phyloP scores from a whole-genome alignment of 2,888 invertebrate genomes.

The Rhagophthalmus giganteus region DNA sequence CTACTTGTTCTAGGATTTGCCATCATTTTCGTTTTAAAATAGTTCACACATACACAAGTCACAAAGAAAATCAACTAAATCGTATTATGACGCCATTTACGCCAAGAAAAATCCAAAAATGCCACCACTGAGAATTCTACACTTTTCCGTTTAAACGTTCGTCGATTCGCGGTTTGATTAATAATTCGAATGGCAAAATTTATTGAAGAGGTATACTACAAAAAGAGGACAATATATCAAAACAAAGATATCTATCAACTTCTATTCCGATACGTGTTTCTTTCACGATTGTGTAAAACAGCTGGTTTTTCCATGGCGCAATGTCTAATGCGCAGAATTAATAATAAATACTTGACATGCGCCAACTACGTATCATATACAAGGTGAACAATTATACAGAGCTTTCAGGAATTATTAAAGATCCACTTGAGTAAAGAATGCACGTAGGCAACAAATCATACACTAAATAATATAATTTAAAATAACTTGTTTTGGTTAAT shows the following conservation, averaged over 20 bases:
- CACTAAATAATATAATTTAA: background rate
- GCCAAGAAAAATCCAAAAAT: conserved; percentile 21
- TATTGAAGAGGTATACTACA: background rate
- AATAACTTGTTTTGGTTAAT: no score
- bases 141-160: no score
- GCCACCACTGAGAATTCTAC: background rate
- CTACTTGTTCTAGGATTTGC: conserved; percentile 66
- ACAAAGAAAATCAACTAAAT: conserved; percentile 2
- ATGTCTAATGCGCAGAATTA: conserved; percentile 10
- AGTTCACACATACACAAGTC: background rate
- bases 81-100: conserved; percentile 35
- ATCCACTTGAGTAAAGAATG: no score
- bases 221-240: conserved; percentile 5
- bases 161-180: background rate
- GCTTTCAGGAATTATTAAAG: no score
- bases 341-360: background rate
- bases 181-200: no score
- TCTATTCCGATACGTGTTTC: conserved; percentile 19
- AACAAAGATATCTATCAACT: conserved; percentile 31
- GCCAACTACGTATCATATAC: background rate
- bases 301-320: conserved; percentile 31
- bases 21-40: conserved; percentile 29
- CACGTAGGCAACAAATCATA: background rate
- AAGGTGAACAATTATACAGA: no score
- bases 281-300: conserved; percentile 30